Base-by-base conservation (phyloP, 2,113 vertebrate genomes). In the Lasiurus borealis region DNA sequence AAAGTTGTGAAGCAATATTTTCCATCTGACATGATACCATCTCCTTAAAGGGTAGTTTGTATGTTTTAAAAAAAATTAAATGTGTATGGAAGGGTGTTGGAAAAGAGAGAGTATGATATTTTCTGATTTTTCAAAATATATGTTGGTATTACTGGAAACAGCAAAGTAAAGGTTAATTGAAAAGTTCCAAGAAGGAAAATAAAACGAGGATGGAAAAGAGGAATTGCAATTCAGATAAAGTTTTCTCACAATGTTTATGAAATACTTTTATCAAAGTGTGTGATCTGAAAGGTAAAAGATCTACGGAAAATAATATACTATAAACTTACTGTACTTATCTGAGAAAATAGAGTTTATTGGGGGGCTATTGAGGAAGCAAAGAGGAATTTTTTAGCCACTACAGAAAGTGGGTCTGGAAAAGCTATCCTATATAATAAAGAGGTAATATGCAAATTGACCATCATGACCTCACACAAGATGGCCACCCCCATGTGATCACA, bases 101-200 rank as follows among this genome's bases (percentile, higher is more conserved):
- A 40, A 72, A 44, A 73, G 23, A 71, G 77, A 88, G 2, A n/a
- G 77, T 12, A 19, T 59, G 71, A 93, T 31, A 40, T 73, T 62
- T 54, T 76, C n/a, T 93, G 44, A 69, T 25, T 31, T 93, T 88
- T 96, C 14, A 40, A 75, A 88, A 25, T 76, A 48, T 27, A 16
- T 71, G 54, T 52, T 84, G 13, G n/a, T 89, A 3, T 94, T 52
- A 68, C 11, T 91, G 36, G 23, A 95, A 96, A 72, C 11, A 69
- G 44, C 72, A 66, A 81, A 81, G 8, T 44, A 76, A 40, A 91
- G 29, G 10, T 64, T 94, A 91, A 23, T 62, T 93, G 86, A 71
- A 88, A 93, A 71, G 34, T 85, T 97, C 88, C 9, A 59, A 50
- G 36, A 81, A 75, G 85, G 31, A 87, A 95, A 82, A 94, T 21